Conservation (phyloP, 2,888 invertebrate species). For the Polylopha cassiicola region DNA sequence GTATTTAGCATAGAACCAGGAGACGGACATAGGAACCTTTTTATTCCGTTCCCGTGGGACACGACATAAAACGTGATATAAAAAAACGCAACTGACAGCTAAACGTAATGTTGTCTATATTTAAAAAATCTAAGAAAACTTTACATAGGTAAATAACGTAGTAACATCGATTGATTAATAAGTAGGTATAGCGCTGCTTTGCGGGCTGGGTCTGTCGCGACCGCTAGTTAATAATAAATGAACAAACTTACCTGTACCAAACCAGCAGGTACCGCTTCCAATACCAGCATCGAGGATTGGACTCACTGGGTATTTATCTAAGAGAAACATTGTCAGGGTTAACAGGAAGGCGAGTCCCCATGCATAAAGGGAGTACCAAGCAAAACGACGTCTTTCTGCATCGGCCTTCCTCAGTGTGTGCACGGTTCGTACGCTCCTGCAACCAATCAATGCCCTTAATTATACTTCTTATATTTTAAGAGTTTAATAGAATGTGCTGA, state of each 20-base stretch:
- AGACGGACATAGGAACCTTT: too few species aligned
- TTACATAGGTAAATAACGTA: too few species aligned
- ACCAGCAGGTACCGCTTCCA: constrained; percentile 81
- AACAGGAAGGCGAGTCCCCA: constrained; percentile 81
- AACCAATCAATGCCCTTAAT: constrained; percentile 13
- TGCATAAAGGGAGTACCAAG: constrained; percentile 82
- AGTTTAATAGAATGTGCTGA: neutral
- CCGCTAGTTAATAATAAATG: constrained; percentile 3
- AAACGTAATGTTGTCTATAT: too few species aligned
- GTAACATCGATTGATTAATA: too few species aligned
- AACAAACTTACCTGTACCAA: constrained; percentile 74
- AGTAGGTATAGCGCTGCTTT: too few species aligned
- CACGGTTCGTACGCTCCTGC: constrained; percentile 68
- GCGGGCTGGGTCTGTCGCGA: too few species aligned
- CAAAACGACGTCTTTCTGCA: constrained; percentile 76
- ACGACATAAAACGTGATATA: too few species aligned
- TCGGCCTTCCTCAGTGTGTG: constrained; percentile 61
- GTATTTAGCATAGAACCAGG: too few species aligned
- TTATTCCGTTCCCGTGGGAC: too few species aligned
- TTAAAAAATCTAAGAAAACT: too few species aligned
- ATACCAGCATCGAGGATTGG: constrained; percentile 76
- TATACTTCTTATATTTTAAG: constrained; percentile 1
- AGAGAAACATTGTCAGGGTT: constrained; percentile 71
- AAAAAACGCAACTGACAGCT: too few species aligned
- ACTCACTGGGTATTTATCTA: constrained; percentile 69